phyloP scores from a whole-genome alignment of 2,888 invertebrate species.

The Lasioglossum malachurum region DNA sequence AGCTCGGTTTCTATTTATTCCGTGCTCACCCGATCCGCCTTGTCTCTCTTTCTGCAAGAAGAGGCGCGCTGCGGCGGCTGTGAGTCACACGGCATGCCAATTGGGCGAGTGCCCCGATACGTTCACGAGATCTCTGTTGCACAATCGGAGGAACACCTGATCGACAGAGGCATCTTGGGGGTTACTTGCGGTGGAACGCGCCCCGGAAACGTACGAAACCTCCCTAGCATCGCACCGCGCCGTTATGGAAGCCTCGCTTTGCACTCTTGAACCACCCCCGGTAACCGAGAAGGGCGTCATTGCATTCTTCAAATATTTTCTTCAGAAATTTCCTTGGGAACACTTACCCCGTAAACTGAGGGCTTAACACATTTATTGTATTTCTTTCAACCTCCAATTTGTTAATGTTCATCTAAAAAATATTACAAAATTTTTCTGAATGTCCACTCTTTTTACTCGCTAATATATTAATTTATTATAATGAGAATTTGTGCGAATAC shows the following conservation, averaged over 20 bases:
- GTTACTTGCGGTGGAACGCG: slow-evolving; percentile 12
- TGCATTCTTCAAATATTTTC: neutral
- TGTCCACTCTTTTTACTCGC: too few species aligned
- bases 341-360: neutral
- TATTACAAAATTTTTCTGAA: too few species aligned
- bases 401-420: too few species aligned
- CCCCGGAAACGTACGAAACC: neutral
- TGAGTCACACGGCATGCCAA: slow-evolving; percentile 68
- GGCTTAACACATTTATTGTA: too few species aligned
- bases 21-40: slow-evolving; percentile 50
- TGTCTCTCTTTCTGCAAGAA: slow-evolving; percentile 49
- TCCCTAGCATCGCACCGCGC: neutral
- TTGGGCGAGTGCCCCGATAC: slow-evolving; percentile 64
- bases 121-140: slow-evolving; percentile 44
- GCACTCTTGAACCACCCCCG: neutral
- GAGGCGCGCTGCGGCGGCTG: slow-evolving; percentile 26
- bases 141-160: slow-evolving; percentile 54
- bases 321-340: neutral
- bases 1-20: slow-evolving; percentile 68
- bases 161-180: slow-evolving; percentile 17
- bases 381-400: too few species aligned
- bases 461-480: too few species aligned
- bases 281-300: neutral
- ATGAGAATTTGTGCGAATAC: too few species aligned
- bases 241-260: neutral